Percentiles rank a stretch among this genome's conserved stretches.
Conservation (phyloP, 1,140 invertebrate species). For the Eurosta solidaginis region DNA sequence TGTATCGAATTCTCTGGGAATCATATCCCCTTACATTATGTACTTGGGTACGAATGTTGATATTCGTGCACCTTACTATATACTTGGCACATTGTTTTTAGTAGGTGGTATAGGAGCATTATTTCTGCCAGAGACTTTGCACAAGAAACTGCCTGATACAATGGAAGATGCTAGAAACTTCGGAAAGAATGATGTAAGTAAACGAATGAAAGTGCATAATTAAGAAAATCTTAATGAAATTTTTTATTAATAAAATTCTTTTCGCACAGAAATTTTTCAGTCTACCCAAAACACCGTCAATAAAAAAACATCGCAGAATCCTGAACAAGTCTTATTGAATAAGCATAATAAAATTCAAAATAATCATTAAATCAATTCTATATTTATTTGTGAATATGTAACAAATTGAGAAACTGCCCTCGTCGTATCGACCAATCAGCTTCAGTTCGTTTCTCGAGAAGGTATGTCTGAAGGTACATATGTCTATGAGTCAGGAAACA, state of each 20-base stretch:
- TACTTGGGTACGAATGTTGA: constrained; percentile 64
- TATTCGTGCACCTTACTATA: constrained; percentile 63
- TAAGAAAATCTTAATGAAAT: background rate
- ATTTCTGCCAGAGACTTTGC: constrained; percentile 73
- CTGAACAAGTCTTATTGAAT: constrained; percentile 32
- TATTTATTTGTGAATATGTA: too few relatives aligned
- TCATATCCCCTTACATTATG: constrained; percentile 74
- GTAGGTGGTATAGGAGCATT: constrained; percentile 65
- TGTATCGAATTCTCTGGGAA: constrained; percentile 64
- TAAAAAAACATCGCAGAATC: background rate
- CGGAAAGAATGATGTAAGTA: constrained; percentile 65
- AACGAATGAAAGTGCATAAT: background rate
- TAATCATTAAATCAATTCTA: too few relatives aligned
- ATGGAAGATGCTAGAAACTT: constrained; percentile 73
- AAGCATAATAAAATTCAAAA: constrained; percentile 30
- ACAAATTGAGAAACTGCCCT: too few relatives aligned
- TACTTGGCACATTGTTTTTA: constrained; percentile 64
- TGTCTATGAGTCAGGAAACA: too few relatives aligned
- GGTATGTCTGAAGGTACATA: too few relatives aligned
- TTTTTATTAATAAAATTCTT: background rate
- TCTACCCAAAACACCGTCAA: constrained; percentile 49
- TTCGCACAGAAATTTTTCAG: constrained; percentile 59
- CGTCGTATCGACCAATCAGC: too few relatives aligned
- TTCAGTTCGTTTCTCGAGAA: too few relatives aligned
- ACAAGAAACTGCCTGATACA: constrained; percentile 73